These are phyloP conservation scores for Pongo pygmaeus DNA, from an alignment of 2,113 vertebrate species.

Conservation along the genomic window DNA sequence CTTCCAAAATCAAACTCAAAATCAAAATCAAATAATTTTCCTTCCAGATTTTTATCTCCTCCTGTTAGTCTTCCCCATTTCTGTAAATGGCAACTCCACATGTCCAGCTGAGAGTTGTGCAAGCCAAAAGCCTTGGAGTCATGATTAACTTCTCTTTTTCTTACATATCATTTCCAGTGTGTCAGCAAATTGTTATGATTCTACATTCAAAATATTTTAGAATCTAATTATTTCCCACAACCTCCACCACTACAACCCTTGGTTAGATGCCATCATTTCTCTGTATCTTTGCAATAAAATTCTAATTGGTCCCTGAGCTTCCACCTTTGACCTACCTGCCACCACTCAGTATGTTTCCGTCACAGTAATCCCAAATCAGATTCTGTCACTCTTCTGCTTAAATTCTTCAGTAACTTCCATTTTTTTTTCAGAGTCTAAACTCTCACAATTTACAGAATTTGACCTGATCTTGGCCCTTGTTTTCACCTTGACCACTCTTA, in stretches of 20 bases:
- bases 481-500: not conserved
- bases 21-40: not conserved
- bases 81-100: not conserved
- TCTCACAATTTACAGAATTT: not conserved
- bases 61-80: not conserved
- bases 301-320: not conserved
- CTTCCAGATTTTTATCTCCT: not conserved
- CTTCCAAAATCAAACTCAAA: not conserved
- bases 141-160: not conserved
- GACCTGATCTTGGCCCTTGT: not conserved
- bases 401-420: not conserved
- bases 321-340: too few relatives aligned
- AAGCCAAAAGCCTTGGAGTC: not conserved
- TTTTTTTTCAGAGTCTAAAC: not conserved
- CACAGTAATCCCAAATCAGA: not conserved
- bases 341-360: not conserved
- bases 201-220: not conserved
- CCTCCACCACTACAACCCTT: not conserved
- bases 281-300: not conserved
- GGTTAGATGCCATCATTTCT: not conserved
- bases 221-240: not conserved
- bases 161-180: not conserved
- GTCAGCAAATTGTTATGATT: not conserved
- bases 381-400: not conserved
- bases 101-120: not conserved